Conservation (phyloP, 2,888 invertebrate species). For the Drosophila prostipennis region DNA sequence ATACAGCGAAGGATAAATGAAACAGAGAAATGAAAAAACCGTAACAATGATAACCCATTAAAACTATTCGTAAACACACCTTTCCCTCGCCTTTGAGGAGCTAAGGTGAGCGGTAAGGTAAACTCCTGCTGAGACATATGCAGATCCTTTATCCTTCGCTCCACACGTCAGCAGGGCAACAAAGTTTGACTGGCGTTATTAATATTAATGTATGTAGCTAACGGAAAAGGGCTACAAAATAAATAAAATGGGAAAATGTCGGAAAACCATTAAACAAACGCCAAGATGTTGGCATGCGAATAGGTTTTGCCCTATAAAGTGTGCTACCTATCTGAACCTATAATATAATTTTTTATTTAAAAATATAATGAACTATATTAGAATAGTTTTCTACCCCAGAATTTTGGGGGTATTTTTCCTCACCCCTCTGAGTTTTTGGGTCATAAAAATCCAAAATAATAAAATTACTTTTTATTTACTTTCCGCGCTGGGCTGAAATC, state of each 20-base stretch:
- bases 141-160: conserved; percentile 57
- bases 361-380: background rate
- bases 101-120: conserved; percentile 3
- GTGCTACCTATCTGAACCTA: background rate
- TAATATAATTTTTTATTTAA: no score
- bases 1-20: conserved; percentile 8
- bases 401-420: background rate
- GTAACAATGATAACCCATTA: conserved; percentile 76
- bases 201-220: conserved; percentile 71
- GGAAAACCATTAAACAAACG: background rate
- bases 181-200: conserved; percentile 72
- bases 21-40: conserved; percentile 31
- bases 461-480: conserved; percentile 76
- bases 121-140: conserved; percentile 47
- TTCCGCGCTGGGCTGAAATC: conserved; percentile 52
- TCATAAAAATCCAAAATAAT: conserved; percentile 68
- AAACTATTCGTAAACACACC: conserved; percentile 78
- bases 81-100: conserved; percentile 2
- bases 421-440: background rate
- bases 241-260: background rate
- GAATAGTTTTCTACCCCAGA: no score
- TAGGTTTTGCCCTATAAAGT: background rate
- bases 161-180: conserved; percentile 60
- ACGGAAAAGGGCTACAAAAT: conserved; percentile 38
- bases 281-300: background rate